These are phyloP conservation scores for Galemys pyrenaicus DNA, from an alignment of 2,113 vertebrate species.

Conservation along the genomic window DNA sequence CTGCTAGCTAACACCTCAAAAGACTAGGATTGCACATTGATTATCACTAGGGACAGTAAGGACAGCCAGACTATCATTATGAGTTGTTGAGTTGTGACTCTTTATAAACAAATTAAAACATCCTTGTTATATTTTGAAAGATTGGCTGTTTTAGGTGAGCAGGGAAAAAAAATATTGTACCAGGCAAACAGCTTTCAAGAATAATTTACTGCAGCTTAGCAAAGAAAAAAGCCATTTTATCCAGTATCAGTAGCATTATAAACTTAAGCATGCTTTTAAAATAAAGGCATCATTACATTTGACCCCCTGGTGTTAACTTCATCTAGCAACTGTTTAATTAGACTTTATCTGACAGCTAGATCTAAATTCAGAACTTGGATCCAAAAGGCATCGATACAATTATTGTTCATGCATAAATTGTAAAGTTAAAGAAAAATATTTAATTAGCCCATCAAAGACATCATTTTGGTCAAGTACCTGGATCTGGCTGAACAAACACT, in stretches of 20 bases:
- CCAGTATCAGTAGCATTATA: not conserved
- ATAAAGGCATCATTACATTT: slow-evolving; percentile 24
- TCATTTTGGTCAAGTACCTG: slow-evolving; percentile 79
- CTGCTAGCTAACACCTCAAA: not conserved
- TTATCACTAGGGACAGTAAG: not conserved
- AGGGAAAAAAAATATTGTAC: not conserved
- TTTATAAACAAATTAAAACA: slow-evolving; percentile 67
- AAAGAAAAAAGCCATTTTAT: not conserved
- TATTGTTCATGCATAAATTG: slow-evolving; percentile 40
- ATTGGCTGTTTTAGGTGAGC: not conserved
- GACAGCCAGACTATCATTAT: not conserved
- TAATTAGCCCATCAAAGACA: slow-evolving; percentile 55
- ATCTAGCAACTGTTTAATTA: slow-evolving; percentile 54
- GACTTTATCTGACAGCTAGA: slow-evolving; percentile 55
- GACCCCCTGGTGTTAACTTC: slow-evolving; percentile 20
- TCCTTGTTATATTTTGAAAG: slow-evolving; percentile 19
- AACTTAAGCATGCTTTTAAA: slow-evolving; percentile 58
- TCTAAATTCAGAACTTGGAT: slow-evolving; percentile 58
- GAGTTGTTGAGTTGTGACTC: not conserved
- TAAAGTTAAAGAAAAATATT: slow-evolving; percentile 65
- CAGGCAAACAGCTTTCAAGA: slow-evolving; percentile 44
- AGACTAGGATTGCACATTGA: not conserved
- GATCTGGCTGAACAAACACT: slow-evolving; percentile 73
- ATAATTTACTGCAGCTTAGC: slow-evolving; percentile 69
- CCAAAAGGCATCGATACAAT: slow-evolving; percentile 27